Percentiles rank a stretch among this genome's conserved stretches.
These are phyloP conservation scores for Aphodius sticticus DNA, from an alignment of 2,888 invertebrate species.

Conservation along the genomic window DNA sequence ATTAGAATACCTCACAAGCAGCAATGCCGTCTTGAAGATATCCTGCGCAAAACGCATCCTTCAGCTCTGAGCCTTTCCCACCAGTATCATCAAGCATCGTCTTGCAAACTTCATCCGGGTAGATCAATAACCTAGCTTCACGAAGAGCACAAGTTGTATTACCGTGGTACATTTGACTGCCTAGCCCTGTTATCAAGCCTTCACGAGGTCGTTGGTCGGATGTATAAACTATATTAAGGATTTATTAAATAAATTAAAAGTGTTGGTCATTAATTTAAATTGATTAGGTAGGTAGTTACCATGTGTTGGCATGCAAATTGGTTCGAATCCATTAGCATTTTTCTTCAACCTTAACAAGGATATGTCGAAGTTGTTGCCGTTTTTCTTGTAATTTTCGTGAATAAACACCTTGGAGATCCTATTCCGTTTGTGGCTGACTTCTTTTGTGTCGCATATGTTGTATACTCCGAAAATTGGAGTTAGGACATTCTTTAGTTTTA, in stretches of 20 bases:
- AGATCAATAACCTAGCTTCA: slow-evolving; percentile 56
- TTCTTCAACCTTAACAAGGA: slow-evolving; percentile 50
- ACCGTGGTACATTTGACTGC: slow-evolving; percentile 50
- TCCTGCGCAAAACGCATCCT: slow-evolving; percentile 65
- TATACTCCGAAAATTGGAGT: slow-evolving; percentile 48
- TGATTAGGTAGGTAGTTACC: slow-evolving; percentile 43
- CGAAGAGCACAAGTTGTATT: slow-evolving; percentile 54
- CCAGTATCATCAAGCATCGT: slow-evolving; percentile 52
- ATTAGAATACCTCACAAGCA: slow-evolving; percentile 70
- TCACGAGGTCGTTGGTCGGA: slow-evolving; percentile 47
- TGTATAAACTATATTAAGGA: slow-evolving; percentile 9
- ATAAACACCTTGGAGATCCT: slow-evolving; percentile 52
- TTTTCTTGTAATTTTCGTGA: slow-evolving; percentile 53
- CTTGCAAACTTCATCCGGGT: slow-evolving; percentile 51
- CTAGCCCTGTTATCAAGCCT: slow-evolving; percentile 54
- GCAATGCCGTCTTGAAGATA: slow-evolving; percentile 66
- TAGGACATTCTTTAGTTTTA: slow-evolving; percentile 13
- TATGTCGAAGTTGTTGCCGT: slow-evolving; percentile 56
- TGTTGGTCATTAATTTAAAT: too few species aligned
- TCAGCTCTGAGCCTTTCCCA: slow-evolving; percentile 45
- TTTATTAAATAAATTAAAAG: neutral
- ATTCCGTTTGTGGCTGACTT: slow-evolving; percentile 48
- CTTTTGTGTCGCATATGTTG: slow-evolving; percentile 51
- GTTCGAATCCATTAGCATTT: slow-evolving; percentile 48
- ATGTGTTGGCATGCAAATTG: slow-evolving; percentile 53